Conservation (phyloP, 1,140 invertebrate genomes). For the Brachionus paranguensis region DNA sequence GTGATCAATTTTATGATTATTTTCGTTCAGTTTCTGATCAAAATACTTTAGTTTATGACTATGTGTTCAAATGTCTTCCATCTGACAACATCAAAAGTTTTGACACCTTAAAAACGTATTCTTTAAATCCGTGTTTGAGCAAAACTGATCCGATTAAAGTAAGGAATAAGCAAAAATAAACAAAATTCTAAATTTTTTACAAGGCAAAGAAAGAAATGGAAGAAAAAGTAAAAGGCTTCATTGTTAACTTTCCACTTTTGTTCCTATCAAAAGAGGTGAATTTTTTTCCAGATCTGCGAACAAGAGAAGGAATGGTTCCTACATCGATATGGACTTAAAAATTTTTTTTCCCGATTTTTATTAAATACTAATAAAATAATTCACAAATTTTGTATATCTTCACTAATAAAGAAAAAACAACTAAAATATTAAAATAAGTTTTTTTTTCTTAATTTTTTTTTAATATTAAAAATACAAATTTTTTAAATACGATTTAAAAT, state of each 20-base stretch:
- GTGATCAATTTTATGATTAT: not conserved
- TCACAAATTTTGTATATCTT: too few species aligned
- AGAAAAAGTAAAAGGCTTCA: constrained; percentile 16
- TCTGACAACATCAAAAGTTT: not conserved
- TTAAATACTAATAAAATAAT: not conserved
- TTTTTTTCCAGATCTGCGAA: not conserved
- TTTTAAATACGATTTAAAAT: too few species aligned
- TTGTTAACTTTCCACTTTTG: constrained; percentile 21
- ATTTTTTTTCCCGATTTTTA: not conserved
- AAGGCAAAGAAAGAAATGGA: not conserved
- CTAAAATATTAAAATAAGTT: too few species aligned
- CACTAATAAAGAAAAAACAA: too few species aligned
- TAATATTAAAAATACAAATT: too few species aligned
- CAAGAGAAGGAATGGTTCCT: not conserved
- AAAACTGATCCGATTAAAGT: constrained; percentile 13
- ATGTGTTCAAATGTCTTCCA: constrained; percentile 25
- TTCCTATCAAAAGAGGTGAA: not conserved
- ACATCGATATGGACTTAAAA: not conserved
- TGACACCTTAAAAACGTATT: not conserved
- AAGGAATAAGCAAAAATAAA: not conserved
- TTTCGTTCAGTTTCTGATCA: not conserved
- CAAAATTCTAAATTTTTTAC: not conserved
- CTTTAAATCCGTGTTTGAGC: not conserved
- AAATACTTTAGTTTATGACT: constrained; percentile 14
- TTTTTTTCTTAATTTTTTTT: too few species aligned